Base-by-base conservation (phyloP, 1,140 invertebrate genomes). In the Drosophila sturtevanti region DNA sequence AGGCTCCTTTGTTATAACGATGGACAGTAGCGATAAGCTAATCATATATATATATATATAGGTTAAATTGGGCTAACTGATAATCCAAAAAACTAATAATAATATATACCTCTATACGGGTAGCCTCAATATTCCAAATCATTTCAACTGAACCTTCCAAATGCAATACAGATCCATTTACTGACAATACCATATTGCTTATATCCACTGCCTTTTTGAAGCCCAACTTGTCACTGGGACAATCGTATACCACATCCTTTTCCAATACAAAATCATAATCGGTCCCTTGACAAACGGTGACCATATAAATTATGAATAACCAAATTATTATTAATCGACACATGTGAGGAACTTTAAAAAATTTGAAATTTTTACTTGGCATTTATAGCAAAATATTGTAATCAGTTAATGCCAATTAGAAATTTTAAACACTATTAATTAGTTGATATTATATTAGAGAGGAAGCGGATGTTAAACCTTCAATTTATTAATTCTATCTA, bases 381-480 rank as follows among this genome's bases (percentile, higher is more conserved):
- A 31, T 4, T 31, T 31, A 48, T 21, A 21, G 9, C 4, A 1
- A 48, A 48, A 11, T 1, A 2, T 10, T 44, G 1, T 4, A 21
- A 48, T 48, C 41, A 21, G 41, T 21, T 48, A 48, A 48, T 48
- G 9, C 18, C 16, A 2, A 12, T 35, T 35, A 31, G 9, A 11
- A 48, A 4, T 21, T 16, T 21, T 16, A 10, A 16, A 11, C 14
- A 1, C n/a, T 11, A 48, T 11, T 10, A 48, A 48, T 48, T 48
- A 48, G n/a, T 41, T 14, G 4, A 4, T 9, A 7, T 14, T 44
- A 44, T 16, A 16, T 44, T 16, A 18, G 18, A 41, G 38, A 48
- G 41, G 41, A 48, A 48, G 16, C 41, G 41, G 41, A 48, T 21
- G 41, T 48, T 48, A 21, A 21, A 48, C 41, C 41, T 48, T 48